Evolutionary conservation across 2,797 vertebrate species (phyloP).

Genomic region (Myiotriccus ornatus): DNA sequence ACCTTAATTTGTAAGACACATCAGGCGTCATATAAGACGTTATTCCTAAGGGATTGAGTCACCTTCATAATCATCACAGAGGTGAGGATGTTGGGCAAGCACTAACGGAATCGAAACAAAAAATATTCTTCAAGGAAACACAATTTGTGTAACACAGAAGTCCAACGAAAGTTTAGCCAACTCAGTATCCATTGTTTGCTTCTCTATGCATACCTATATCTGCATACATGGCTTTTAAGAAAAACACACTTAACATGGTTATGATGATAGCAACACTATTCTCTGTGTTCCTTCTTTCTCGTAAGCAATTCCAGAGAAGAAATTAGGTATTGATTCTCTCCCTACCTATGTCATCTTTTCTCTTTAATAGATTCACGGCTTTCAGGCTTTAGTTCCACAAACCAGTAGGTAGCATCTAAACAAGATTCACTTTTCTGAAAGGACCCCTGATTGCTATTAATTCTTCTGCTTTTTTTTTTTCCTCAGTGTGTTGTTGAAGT

Average conservation of each 20-base stretch:
- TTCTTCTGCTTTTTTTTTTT: neutral
- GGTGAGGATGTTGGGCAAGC: conserved; percentile 37
- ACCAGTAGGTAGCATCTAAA: conserved; percentile 36
- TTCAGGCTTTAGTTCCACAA: conserved; percentile 40
- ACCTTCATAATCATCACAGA: conserved; percentile 61
- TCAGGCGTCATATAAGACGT: conserved; percentile 40
- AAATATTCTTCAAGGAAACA: neutral
- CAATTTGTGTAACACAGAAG: neutral
- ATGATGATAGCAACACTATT: neutral
- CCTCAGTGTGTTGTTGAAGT: neutral
- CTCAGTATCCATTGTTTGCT: neutral
- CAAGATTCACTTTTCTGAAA: conserved; percentile 49
- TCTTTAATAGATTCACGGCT: conserved; percentile 40
- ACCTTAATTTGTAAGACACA: conserved; percentile 65
- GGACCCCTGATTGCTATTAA: conserved; percentile 18
- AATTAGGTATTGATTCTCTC: conserved; percentile 62
- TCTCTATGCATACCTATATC: neutral
- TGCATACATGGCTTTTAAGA: neutral
- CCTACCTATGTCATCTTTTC: conserved; percentile 34
- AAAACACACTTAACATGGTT: neutral
- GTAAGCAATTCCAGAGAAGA: conserved; percentile 53
- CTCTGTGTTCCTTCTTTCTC: conserved; percentile 16
- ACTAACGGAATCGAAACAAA: conserved; percentile 16
- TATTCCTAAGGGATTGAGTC: conserved; percentile 55
- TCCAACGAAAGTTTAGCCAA: neutral